Evolutionary conservation across 2,888 invertebrate genomes (phyloP).

Genomic region (Plutella xylostella): DNA sequence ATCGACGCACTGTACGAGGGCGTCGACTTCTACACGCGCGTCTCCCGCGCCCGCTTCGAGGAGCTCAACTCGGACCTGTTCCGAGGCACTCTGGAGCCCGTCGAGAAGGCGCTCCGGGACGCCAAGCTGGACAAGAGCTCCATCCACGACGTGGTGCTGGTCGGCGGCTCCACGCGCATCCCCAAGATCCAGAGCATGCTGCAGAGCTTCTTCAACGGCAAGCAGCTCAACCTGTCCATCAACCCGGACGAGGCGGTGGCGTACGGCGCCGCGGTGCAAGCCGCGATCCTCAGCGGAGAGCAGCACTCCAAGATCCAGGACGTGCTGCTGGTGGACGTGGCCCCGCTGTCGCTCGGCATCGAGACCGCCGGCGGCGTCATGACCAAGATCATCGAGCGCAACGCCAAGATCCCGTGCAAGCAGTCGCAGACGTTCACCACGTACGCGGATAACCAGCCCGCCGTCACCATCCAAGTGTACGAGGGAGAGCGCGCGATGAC

Average conservation of each 20-base stretch:
- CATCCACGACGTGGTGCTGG: slow-evolving; percentile 84
- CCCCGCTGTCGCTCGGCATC: slow-evolving; percentile 77
- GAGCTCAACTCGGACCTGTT: slow-evolving; percentile 80
- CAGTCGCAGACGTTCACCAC: slow-evolving; percentile 82
- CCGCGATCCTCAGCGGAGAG: slow-evolving; percentile 79
- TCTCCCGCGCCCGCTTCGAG: slow-evolving; percentile 81
- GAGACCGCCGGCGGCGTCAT: slow-evolving; percentile 86
- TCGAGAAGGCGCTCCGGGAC: slow-evolving; percentile 82
- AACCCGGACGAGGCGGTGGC: slow-evolving; percentile 87
- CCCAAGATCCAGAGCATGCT: slow-evolving; percentile 82
- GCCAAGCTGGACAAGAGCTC: slow-evolving; percentile 82
- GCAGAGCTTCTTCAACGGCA: slow-evolving; percentile 81
- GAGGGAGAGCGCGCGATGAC: slow-evolving; percentile 87
- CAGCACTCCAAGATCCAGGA: slow-evolving; percentile 82
- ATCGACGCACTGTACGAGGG: slow-evolving; percentile 82
- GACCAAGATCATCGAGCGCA: slow-evolving; percentile 80
- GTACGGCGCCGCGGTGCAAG: slow-evolving; percentile 81
- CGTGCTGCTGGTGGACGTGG: slow-evolving; percentile 68
- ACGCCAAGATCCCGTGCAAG: slow-evolving; percentile 77
- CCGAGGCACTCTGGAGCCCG: slow-evolving; percentile 79
- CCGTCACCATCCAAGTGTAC: slow-evolving; percentile 79
- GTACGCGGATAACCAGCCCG: slow-evolving; percentile 84
- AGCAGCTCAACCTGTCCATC: slow-evolving; percentile 78
- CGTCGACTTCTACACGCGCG: slow-evolving; percentile 75
- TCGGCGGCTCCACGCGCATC: slow-evolving; percentile 86